Percentiles rank a stretch among this genome's conserved stretches.
phyloP scores from a whole-genome alignment of 2,888 invertebrate species.

The Napeogenes sylphis region DNA sequence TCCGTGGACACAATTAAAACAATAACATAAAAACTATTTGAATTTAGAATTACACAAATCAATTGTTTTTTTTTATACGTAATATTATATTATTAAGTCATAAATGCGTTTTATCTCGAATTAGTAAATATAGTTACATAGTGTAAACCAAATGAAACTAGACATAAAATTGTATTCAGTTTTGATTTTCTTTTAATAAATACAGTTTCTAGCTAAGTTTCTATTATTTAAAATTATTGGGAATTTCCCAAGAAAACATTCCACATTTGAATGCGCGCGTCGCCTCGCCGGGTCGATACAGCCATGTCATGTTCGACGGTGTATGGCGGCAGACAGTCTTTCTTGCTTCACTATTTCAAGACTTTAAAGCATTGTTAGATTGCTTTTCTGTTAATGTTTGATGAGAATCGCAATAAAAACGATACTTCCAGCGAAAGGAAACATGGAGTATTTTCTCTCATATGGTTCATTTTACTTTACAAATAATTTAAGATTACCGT shows the following conservation, averaged over 20 bases:
- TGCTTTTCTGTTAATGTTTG: slow-evolving; percentile 25
- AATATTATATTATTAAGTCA: neutral
- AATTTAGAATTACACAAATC: slow-evolving; percentile 5
- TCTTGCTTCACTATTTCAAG: slow-evolving; percentile 63
- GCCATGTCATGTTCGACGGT: slow-evolving; percentile 59
- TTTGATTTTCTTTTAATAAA: slow-evolving; percentile 1
- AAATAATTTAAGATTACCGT: no score
- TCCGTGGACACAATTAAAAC: slow-evolving; percentile 17
- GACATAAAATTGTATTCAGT: neutral
- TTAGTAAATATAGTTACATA: neutral
- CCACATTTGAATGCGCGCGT: slow-evolving; percentile 67
- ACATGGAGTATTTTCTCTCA: no score
- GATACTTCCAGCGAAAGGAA: neutral
- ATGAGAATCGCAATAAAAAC: neutral
- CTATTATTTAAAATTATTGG: slow-evolving; percentile 31
- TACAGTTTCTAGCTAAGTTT: slow-evolving; percentile 7
- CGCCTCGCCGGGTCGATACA: slow-evolving; percentile 68
- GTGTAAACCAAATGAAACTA: neutral
- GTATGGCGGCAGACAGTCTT: slow-evolving; percentile 72
- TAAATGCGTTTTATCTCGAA: neutral
- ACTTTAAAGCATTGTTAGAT: slow-evolving; percentile 35
- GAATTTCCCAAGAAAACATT: slow-evolving; percentile 41
- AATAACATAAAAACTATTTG: slow-evolving; percentile 1
- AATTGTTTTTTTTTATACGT: neutral
- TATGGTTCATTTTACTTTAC: no score